Conservation (phyloP, 2,113 vertebrate species). For the Chascanopsetta lugubris region DNA sequence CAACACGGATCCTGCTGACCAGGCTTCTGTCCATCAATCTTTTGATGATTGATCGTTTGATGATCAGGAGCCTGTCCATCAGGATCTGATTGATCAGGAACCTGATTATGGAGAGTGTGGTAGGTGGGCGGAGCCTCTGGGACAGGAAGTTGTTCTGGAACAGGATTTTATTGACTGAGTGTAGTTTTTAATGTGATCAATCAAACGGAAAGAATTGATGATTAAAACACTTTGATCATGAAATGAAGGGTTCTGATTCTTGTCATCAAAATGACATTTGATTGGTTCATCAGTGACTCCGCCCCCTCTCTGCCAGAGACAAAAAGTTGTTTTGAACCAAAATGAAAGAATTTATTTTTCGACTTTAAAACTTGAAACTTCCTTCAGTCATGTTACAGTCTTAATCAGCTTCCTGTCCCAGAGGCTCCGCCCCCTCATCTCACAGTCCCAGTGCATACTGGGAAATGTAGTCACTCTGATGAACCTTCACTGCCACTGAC, state of each 20-base stretch:
- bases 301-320: no score
- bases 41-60: background rate
- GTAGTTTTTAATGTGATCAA: no score
- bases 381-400: no score
- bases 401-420: constrained; percentile 28
- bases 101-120: background rate
- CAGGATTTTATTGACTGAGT: no score
- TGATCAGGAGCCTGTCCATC: background rate
- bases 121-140: constrained; percentile 32
- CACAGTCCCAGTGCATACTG: constrained; percentile 45
- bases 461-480: constrained; percentile 48
- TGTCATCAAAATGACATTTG: background rate
- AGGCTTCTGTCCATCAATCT: background rate
- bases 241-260: no score
- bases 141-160: constrained; percentile 35
- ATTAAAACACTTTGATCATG: no score
- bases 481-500: constrained; percentile 18
- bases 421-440: constrained; percentile 44
- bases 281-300: no score
- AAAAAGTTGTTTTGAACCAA: no score
- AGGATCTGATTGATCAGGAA: background rate
- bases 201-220: no score
- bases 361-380: no score
- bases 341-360: no score
- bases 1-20: no score